Evolutionary conservation across 1,140 invertebrate species (phyloP), one percentile per base, ranked within the genome.

Genomic region (Hylaeus volcanicus): DNA sequence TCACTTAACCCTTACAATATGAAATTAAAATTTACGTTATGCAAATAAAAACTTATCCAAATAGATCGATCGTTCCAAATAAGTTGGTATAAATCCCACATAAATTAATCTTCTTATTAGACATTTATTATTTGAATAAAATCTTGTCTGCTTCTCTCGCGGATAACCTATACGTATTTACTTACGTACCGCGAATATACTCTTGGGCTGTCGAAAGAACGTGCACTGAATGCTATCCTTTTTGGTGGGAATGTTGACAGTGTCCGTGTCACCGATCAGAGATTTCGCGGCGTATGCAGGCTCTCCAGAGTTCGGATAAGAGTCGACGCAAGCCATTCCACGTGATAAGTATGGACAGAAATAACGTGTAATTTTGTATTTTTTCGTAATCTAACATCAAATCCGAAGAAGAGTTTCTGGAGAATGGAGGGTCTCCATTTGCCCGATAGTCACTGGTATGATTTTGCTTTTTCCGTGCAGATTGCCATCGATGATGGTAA

Each of bases 221-320:
- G 79, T 83, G 70, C 74, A 84, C 41, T 74, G 45, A 48, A 84
- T 70, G 51, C 63, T 77, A 63, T 74, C 61, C 2, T 71, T 63
- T 1, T n/a, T 12, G 3, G 5, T 11, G 3, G 14, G 26, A 6
- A 14, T 9, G 5, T 4, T 39, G 55, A 39, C n/a, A 60, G 15
- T 15, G 15, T 26, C 0, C 55, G 64, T 74, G 4, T 53, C 53
- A 1, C 2, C 2, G 55, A 11, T 5, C 11, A 6, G 43, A 3
- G 39, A 41, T 0, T 41, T 15, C 15, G 14, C 11, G 2, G 2
- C 48, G 71, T 15, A 58, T 5, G 5, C 15, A 79, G 41, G 26
- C 2, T 39, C 15, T 65, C 70, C 61, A 73, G 51, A 73, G 3
- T 48, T 79, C 60, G 60, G 64, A n/a, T n/a, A 64, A 1, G 26